These are phyloP conservation scores for Dermatophagoides farinae DNA, from an alignment of 1,140 invertebrate genomes.

Conservation along the genomic window DNA sequence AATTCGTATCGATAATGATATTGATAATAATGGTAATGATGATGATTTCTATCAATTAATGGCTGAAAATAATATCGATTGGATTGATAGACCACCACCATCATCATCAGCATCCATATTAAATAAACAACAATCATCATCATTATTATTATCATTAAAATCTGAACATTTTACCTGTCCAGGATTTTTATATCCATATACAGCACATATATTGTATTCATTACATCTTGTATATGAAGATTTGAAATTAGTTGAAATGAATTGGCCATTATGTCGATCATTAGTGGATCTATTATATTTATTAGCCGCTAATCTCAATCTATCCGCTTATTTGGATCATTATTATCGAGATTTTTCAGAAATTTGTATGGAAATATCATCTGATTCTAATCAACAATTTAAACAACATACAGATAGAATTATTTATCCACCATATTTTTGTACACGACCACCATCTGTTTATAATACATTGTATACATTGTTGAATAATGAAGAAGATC, in stretches of 20 bases:
- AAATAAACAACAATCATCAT: too few relatives aligned
- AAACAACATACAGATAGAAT: constrained; percentile 21
- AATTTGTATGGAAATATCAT: constrained; percentile 27
- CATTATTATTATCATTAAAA: too few relatives aligned
- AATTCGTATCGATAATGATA: constrained; percentile 18
- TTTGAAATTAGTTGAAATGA: constrained; percentile 52
- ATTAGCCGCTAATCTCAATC: constrained; percentile 40
- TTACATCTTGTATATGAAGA: constrained; percentile 76
- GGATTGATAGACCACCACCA: too few relatives aligned
- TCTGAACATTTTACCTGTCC: constrained; percentile 27
- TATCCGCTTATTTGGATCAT: constrained; percentile 47
- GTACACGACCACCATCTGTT: constrained; percentile 17
- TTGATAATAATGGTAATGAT: constrained; percentile 21
- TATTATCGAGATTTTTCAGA: constrained; percentile 69
- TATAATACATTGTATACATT: constrained; percentile 7
- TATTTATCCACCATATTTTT: constrained; percentile 18
- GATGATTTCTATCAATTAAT: constrained; percentile 16
- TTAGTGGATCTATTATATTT: constrained; percentile 53
- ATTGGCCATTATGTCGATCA: constrained; percentile 41
- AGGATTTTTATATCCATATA: constrained; percentile 45
- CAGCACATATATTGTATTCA: constrained; percentile 50
- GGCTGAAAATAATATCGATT: neutral
- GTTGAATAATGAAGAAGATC: neutral
- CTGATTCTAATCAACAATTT: constrained; percentile 19
- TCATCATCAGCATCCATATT: too few relatives aligned